A percentile compares a stretch with the other conserved stretches of the same genome.
phyloP scores from a whole-genome alignment of 2,888 invertebrate genomes.

The Limnephilus marmoratus region DNA sequence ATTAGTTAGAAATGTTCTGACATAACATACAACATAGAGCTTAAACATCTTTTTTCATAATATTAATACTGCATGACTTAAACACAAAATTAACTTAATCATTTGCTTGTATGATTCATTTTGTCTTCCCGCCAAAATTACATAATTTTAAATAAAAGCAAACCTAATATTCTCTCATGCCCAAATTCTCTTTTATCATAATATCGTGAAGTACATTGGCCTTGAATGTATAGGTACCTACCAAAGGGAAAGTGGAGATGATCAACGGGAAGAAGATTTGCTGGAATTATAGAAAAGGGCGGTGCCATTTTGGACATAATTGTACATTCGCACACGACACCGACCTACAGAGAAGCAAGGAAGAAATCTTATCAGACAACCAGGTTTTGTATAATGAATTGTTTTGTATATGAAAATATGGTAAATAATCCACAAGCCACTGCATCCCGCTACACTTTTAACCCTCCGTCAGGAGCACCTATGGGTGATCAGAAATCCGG shows the following conservation, averaged over 20 bases:
- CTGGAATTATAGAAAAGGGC: conserved; percentile 94
- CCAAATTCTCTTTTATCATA: conserved; percentile 69
- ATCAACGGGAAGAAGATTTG: conserved; percentile 94
- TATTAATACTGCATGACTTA: neutral
- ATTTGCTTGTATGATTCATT: neutral
- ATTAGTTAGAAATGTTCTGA: conserved; percentile 65
- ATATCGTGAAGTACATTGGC: conserved; percentile 78
- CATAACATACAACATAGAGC: neutral
- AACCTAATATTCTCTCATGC: neutral
- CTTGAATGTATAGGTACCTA: conserved; percentile 78
- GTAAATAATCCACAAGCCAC: no score
- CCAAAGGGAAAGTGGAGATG: conserved; percentile 84
- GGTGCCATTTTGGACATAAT: conserved; percentile 93
- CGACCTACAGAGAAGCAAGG: conserved; percentile 83
- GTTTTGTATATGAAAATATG: no score
- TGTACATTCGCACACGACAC: conserved; percentile 95
- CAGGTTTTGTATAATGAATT: conserved; percentile 69
- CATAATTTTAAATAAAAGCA: neutral
- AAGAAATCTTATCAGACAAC: conserved; percentile 79
- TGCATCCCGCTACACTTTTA: no score
- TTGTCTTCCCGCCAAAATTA: neutral
- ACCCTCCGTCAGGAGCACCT: no score
- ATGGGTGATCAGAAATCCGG: no score
- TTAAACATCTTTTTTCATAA: neutral
- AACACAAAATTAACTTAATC: neutral